phyloP scores from a whole-genome alignment of 2,888 invertebrate genomes.

The Rhingia rostrata region DNA sequence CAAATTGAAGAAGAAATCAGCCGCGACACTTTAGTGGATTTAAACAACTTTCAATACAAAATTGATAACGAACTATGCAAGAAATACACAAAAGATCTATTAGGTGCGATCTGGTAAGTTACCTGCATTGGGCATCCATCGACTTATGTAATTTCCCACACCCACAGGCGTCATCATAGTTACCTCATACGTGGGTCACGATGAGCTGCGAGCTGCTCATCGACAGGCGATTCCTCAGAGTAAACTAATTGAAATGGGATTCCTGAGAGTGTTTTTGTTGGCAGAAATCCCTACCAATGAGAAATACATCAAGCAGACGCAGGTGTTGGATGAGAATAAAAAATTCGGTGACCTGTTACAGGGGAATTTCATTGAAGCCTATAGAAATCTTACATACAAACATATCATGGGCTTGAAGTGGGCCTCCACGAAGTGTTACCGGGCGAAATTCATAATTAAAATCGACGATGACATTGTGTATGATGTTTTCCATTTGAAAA shows the following conservation, averaged over 20 bases:
- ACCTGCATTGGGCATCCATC: slow-evolving; percentile 12
- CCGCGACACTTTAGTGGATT: slow-evolving; percentile 77
- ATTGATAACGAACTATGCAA: slow-evolving; percentile 78
- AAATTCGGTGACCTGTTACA: slow-evolving; percentile 89
- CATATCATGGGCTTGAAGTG: slow-evolving; percentile 92
- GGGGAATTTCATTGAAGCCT: slow-evolving; percentile 90
- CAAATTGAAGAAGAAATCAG: slow-evolving; percentile 54
- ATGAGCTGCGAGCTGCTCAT: slow-evolving; percentile 88
- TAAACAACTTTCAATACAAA: slow-evolving; percentile 79
- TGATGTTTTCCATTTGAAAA: slow-evolving; percentile 86
- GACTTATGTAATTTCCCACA: slow-evolving; percentile 19
- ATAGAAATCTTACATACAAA: slow-evolving; percentile 91
- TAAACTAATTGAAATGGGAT: slow-evolving; percentile 85
- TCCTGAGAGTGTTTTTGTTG: slow-evolving; percentile 88
- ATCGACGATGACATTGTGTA: slow-evolving; percentile 92
- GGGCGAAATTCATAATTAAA: slow-evolving; percentile 88
- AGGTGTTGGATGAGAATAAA: slow-evolving; percentile 86
- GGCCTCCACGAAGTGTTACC: slow-evolving; percentile 86
- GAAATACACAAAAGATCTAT: slow-evolving; percentile 77
- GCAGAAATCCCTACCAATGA: slow-evolving; percentile 85
- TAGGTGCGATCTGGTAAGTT: slow-evolving; percentile 76
- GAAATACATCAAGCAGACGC: slow-evolving; percentile 84
- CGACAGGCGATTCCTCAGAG: slow-evolving; percentile 86
- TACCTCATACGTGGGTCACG: slow-evolving; percentile 90
- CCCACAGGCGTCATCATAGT: slow-evolving; percentile 84